Evolutionary conservation across 2,888 invertebrate species (phyloP), one percentile per base, ranked within the genome.

Genomic region (Ophonus ardosiacus): DNA sequence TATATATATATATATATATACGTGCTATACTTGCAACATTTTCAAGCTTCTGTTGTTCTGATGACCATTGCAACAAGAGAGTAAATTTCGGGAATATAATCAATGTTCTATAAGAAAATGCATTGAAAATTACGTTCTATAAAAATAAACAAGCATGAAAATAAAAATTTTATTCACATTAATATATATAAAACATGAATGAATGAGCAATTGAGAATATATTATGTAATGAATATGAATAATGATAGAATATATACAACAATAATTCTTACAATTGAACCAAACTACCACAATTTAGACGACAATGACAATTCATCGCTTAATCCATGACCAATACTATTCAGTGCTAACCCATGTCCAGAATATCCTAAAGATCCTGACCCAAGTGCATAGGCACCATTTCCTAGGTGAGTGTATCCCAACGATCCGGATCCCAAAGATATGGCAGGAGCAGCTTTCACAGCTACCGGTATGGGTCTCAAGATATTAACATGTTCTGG

Each of bases 401-500:
- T 90, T 82, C 90, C 90, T 57, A 91, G 88, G 76, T 87, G 85
- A 0, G 90, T 87, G n/a, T 90, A 90, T n/a, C 91, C 91, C 24
- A 91, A 84, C 0, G 90, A 88, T 51, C 91, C 91, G 1, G 90
- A 90, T 31, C 91, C 88, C 18, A 91, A 86, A 82, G 90, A 90
- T 24, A 91, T 89, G 13, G 90, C 89, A 38, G 89, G 78, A 21
- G 38, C 89, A 82, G 88, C 87, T 86, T 91, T 90, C 7, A 91
- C 88, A 65, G 88, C 86, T 24, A 91, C 89, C 38, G 90, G 91
- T 1, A 93, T 92, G 61, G 92, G 93, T 87, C 93, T 92, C 87
- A 93, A 93, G 17, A 92, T 90, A 86, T 92, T 91, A 86, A 92
- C 92, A 13, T 92, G 91, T 87, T 92, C 91, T 79, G 92, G 92